Evolutionary conservation across 2,113 vertebrate genomes (phyloP).

Genomic region (Cyanoramphus novaezelandiae): DNA sequence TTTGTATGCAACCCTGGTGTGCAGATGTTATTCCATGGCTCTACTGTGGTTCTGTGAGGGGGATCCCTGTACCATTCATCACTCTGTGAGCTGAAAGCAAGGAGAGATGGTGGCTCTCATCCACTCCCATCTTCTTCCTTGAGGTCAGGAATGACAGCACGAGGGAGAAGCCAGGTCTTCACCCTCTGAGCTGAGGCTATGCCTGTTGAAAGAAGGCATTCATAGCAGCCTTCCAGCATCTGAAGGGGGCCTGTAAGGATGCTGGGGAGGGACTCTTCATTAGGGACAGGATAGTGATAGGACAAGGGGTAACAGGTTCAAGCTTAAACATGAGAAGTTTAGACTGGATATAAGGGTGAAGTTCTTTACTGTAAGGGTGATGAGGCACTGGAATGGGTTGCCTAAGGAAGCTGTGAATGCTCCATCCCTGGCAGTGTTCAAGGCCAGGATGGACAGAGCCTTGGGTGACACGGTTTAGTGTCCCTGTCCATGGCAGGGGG

Average conservation of each 20-base stretch:
- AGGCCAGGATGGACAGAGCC: neutral
- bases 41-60: accelerated
- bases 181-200: neutral
- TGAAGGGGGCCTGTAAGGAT: neutral
- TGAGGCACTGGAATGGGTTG: neutral
- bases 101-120: accelerated
- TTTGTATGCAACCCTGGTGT: neutral
- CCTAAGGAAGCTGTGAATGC: neutral
- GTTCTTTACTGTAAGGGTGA: neutral
- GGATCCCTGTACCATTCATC: neutral
- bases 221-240: neutral
- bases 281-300: neutral
- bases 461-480: neutral
- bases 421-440: neutral
- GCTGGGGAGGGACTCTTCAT: neutral
- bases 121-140: neutral
- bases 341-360: neutral
- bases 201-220: neutral
- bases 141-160: neutral
- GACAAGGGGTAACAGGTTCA: neutral
- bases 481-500: neutral
- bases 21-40: neutral
- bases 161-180: neutral
- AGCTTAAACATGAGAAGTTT: neutral
- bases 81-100: neutral